Base-by-base conservation (phyloP, 2,797 vertebrate species). In the Sebastes itinus region DNA sequence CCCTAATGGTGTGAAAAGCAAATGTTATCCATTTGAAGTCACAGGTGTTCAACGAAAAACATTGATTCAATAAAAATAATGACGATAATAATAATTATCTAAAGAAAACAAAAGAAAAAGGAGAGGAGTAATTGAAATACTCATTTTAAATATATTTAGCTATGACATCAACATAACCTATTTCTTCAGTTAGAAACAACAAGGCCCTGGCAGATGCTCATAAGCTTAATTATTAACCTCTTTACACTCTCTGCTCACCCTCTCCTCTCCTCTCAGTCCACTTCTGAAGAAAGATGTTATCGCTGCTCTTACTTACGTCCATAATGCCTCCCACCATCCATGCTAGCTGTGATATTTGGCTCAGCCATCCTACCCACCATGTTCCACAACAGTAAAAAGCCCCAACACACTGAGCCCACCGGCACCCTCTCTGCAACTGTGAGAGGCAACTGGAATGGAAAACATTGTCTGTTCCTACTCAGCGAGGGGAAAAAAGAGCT, bases 231-330 rank as follows among this genome's bases (percentile, higher is more conserved):
- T 66, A 92, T 92, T 88, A 92, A 90, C 86, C 80, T 74, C 78
- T 80, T 66, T 32, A 76, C 70, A 79, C 46, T 20, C 46, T 49
- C 18, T 49, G 16, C 77, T 72, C 70, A 79, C 46, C 46, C 46
- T 49, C 46, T 49, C 46, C 77, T 72, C 79, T 75, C 64, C 60
- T 84, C 72, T 81, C 69, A 33, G 78, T 81, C 81, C 64, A 61
- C 81, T 83, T 88, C 88, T 28, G 80, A 87, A 89, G 78, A 90
- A 89, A 92, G 83, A 92, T 78, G 88, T 92, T 76, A 90, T 78
- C 58, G 73, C 80, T 84, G 90, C 86, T 92, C 87, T 94, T 95
- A 96, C 94, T 93, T 92, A 91, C 92, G 83, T 95, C 84, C 82
- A 89, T 60, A 83, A 78, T 72, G 86, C 71, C 82, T 80, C 85